These are phyloP conservation scores for Synodontis membranacea DNA, from an alignment of 2,113 vertebrate genomes.

Conservation along the genomic window DNA sequence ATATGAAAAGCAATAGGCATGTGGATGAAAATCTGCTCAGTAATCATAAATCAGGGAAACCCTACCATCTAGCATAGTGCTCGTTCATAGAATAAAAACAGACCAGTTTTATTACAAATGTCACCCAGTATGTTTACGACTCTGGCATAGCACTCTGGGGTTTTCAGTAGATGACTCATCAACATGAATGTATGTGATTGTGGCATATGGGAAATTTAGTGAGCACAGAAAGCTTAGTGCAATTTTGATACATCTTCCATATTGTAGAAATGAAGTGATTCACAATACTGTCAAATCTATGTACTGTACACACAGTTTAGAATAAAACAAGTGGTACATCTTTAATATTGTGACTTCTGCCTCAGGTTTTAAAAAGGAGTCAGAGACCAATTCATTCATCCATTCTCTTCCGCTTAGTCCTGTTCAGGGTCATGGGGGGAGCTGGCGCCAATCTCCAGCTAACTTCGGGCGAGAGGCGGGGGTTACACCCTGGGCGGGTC, in stretches of 20 bases:
- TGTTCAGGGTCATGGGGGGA: too few relatives aligned
- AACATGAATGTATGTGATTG: constrained; percentile 9
- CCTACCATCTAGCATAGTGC: background rate
- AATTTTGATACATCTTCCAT: constrained; percentile 13
- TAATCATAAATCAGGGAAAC: constrained; percentile 1
- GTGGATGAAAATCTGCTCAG: constrained; percentile 15
- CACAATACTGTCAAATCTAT: constrained; percentile 11
- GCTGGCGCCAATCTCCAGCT: too few relatives aligned
- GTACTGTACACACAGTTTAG: background rate
- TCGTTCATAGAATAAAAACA: constrained; percentile 1
- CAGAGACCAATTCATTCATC: background rate
- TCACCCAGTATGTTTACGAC: constrained; percentile 23
- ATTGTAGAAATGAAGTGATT: background rate
- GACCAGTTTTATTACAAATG: constrained; percentile 30
- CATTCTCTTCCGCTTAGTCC: too few relatives aligned
- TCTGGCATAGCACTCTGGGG: constrained; percentile 4
- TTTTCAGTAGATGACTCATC: constrained; percentile 22
- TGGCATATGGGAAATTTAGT: constrained; percentile 20
- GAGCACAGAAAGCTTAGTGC: constrained; percentile 9
- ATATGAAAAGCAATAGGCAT: background rate
- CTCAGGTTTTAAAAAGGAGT: background rate
- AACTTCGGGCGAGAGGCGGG: too few relatives aligned
- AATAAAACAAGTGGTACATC: background rate
- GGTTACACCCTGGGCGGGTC: too few relatives aligned
- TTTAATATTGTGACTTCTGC: background rate